A percentile compares a stretch with the other conserved stretches of the same genome.
These are phyloP conservation scores for Drosophila azteca DNA, from an alignment of 1,140 invertebrate genomes.

Conservation along the genomic window DNA sequence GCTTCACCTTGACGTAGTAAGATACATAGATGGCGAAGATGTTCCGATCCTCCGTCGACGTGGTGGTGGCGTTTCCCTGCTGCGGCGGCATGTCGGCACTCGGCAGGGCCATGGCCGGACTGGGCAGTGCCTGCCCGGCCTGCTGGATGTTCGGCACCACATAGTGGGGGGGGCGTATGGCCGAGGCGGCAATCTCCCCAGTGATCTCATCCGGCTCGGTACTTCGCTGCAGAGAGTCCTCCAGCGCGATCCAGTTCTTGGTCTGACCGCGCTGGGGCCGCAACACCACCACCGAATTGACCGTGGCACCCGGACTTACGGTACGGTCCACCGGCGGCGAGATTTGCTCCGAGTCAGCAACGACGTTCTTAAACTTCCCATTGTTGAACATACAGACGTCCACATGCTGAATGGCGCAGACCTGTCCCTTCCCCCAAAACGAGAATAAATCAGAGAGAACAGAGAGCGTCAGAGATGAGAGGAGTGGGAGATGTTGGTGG, in stretches of 20 bases:
- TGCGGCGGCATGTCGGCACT: neutral
- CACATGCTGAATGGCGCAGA: constrained; percentile 96
- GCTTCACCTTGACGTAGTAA: constrained; percentile 94
- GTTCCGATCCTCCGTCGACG: constrained; percentile 87
- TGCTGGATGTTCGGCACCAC: constrained; percentile 54
- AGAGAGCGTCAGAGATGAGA: neutral
- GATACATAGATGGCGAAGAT: constrained; percentile 95
- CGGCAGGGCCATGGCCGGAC: constrained; percentile 54
- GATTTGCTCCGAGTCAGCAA: constrained; percentile 92
- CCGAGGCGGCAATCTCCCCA: constrained; percentile 76
- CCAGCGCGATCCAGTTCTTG: constrained; percentile 83
- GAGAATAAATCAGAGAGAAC: neutral
- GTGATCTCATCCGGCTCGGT: constrained; percentile 82
- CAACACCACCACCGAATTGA: constrained; percentile 87
- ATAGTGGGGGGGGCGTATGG: constrained; percentile 74
- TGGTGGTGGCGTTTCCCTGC: neutral
- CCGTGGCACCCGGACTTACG: constrained; percentile 86
- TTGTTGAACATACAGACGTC: constrained; percentile 99
- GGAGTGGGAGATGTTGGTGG: neutral
- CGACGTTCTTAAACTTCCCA: constrained; percentile 99
- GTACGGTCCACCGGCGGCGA: constrained; percentile 63
- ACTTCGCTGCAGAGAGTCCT: constrained; percentile 78
- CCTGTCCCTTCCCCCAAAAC: constrained; percentile 84
- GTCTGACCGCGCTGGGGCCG: constrained; percentile 87
- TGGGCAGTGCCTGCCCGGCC: constrained; percentile 40